A percentile compares a stretch with the other conserved stretches of the same genome.
These are phyloP conservation scores for Coptotermes formosanus DNA, from an alignment of 1,140 invertebrate species.

Conservation along the genomic window DNA sequence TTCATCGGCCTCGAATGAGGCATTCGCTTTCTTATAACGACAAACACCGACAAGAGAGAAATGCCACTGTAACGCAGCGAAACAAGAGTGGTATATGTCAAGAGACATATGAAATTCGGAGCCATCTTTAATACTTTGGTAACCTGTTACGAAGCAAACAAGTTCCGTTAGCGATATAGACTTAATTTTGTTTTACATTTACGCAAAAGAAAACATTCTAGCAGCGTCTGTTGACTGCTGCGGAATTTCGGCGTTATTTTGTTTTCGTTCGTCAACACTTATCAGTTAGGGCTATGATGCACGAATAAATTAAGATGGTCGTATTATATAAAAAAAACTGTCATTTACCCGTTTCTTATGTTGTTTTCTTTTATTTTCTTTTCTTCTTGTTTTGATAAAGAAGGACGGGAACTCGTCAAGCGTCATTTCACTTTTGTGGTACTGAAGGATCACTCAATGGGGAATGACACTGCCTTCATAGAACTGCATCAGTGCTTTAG, in stretches of 20 bases:
- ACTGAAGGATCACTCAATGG: background rate
- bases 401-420: background rate
- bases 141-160: background rate
- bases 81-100: background rate
- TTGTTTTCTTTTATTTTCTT: background rate
- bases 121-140: background rate
- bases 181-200: background rate
- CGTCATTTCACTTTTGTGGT: background rate
- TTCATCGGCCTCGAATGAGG: background rate
- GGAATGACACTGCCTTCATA: too few species aligned
- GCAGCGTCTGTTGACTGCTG: background rate
- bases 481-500: too few species aligned
- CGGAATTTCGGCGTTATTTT: background rate
- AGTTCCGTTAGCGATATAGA: background rate
- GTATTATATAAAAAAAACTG: background rate
- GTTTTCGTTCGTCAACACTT: background rate
- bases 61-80: background rate
- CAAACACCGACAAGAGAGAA: background rate
- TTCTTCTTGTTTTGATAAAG: constrained; percentile 1
- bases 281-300: background rate
- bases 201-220: background rate
- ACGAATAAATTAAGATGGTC: background rate
- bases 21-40: background rate
- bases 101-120: background rate
- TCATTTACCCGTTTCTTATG: background rate